Percentiles rank a stretch among this genome's conserved stretches.
These are phyloP conservation scores for Drosophila nikananu DNA, from an alignment of 1,140 invertebrate species.

Conservation along the genomic window DNA sequence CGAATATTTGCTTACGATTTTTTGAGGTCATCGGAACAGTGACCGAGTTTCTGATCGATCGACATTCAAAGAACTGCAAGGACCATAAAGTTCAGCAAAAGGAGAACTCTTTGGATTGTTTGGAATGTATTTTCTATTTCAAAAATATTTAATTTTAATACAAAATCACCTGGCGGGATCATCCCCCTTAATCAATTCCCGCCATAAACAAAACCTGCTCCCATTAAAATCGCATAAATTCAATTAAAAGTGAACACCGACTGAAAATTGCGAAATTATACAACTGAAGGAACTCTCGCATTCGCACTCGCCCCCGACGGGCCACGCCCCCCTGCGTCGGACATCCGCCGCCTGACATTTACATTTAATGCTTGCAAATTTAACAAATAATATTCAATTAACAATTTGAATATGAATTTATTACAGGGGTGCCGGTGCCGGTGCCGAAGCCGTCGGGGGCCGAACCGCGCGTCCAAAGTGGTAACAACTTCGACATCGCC, in stretches of 20 bases:
- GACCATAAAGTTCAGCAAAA: too few relatives aligned
- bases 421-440: conserved; percentile 63
- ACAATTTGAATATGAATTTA: conserved; percentile 85
- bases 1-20: conserved; percentile 21
- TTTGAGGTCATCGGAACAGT: conserved; percentile 58
- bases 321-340: conserved; percentile 61
- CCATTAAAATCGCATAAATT: conserved; percentile 64
- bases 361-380: conserved; percentile 84
- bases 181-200: background rate
- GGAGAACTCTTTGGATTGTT: too few relatives aligned
- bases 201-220: background rate
- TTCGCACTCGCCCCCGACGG: conserved; percentile 28
- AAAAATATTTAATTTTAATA: too few relatives aligned
- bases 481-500: conserved; percentile 79
- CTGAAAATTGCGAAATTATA: conserved; percentile 40
- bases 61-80: background rate
- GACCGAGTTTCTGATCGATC: conserved; percentile 53
- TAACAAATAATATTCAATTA: conserved; percentile 85
- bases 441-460: conserved; percentile 57
- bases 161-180: too few relatives aligned
- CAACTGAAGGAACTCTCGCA: conserved; percentile 29
- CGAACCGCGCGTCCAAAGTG: conserved; percentile 72
- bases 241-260: conserved; percentile 47
- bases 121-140: too few relatives aligned
- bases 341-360: conserved; percentile 70